Evolutionary conservation across 2,797 vertebrate genomes (phyloP).

Genomic region (Hirundo rustica): DNA sequence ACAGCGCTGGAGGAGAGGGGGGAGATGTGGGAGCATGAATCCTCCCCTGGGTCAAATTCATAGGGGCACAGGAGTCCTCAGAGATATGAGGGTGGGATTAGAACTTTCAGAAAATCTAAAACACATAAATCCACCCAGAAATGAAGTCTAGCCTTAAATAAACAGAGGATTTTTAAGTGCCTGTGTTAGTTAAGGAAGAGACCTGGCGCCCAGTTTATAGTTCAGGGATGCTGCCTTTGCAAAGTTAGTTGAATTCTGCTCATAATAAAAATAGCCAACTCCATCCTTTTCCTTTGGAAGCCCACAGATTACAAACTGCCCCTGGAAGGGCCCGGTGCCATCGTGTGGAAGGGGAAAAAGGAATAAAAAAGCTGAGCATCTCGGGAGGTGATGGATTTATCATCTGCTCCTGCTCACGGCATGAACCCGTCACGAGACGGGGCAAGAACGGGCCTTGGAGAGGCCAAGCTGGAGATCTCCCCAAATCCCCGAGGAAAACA

Average conservation of each 20-base stretch:
- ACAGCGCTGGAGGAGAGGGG: background rate
- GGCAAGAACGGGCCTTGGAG: background rate
- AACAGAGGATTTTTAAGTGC: too few relatives aligned
- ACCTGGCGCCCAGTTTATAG: too few relatives aligned
- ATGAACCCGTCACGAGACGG: background rate
- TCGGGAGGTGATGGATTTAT: background rate
- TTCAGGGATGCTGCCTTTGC: too few relatives aligned
- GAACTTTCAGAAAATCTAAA: too few relatives aligned
- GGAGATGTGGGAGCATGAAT: too few relatives aligned
- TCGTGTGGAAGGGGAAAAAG: background rate
- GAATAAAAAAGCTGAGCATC: rapidly evolving
- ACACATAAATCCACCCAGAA: too few relatives aligned
- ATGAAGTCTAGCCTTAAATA: too few relatives aligned
- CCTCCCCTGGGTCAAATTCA: too few relatives aligned
- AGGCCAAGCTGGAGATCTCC: slow-evolving; percentile 27
- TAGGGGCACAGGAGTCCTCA: too few relatives aligned
- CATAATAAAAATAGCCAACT: background rate
- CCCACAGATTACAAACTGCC: background rate
- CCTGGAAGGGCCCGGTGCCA: background rate
- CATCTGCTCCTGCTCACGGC: background rate
- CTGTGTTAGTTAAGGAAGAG: too few relatives aligned
- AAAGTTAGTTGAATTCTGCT: too few relatives aligned
- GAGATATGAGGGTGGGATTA: too few relatives aligned
- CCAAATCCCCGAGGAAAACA: background rate
- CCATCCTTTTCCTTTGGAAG: background rate